A percentile compares a stretch with the other conserved stretches of the same genome.
Evolutionary conservation across 1,140 invertebrate genomes (phyloP).

Genomic region (Pygmarrhopalites habei): DNA sequence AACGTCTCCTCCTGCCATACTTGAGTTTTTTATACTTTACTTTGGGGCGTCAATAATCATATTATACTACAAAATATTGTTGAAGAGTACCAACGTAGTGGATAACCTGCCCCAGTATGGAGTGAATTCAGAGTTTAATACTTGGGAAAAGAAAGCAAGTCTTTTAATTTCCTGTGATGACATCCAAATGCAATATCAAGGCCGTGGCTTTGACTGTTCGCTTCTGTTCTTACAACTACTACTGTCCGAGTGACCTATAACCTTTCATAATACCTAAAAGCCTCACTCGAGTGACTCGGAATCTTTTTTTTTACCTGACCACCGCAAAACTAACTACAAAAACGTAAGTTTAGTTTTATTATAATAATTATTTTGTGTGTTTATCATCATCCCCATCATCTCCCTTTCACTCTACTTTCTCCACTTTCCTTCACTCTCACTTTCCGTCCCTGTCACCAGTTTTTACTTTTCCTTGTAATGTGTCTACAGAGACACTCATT

Average conservation of each 20-base stretch:
- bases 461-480: no score
- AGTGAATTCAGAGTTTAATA: no score
- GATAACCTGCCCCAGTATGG: neutral
- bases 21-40: neutral
- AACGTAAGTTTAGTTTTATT: neutral
- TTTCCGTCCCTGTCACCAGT: no score
- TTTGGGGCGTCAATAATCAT: neutral
- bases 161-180: conserved; percentile 1
- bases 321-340: neutral
- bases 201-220: conserved; percentile 5
- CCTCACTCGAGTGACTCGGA: neutral
- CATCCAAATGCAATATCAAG: conserved; percentile 4
- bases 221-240: neutral
- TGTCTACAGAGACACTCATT: no score
- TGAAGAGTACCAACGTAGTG: neutral
- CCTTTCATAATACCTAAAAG: conserved; percentile 1
- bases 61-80: neutral
- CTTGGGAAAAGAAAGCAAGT: no score
- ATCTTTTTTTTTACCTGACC: neutral
- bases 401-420: neutral
- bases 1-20: neutral
- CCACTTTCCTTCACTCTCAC: no score
- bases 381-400: neutral
- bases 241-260: conserved; percentile 7
- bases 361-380: neutral